Base-by-base conservation (phyloP, 30 jellyfish, hydroid and myxozoan genomes). In the Aurelia sp. region DNA sequence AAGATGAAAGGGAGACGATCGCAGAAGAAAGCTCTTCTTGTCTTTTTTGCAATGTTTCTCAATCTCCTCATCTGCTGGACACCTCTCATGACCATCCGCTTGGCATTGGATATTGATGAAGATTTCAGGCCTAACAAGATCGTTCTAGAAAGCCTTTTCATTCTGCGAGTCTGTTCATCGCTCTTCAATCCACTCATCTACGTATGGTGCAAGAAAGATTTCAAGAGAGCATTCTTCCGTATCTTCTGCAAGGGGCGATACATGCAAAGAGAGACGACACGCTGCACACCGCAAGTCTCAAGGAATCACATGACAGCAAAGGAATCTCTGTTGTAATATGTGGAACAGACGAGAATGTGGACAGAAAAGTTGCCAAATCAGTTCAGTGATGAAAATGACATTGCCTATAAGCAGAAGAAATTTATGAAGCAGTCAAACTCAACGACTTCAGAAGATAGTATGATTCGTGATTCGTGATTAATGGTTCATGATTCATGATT, bases 191-290 rank as follows among this genome's bases (percentile, higher is more conserved):
- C 96, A 4, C 79, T 62, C 19, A 74, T 78, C 8, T 87, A 81
- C 73, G 91, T 78, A 16, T 87, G 96, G 96, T 87, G 87, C 78
- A 87, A 87, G 57, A 77, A 57, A 58, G 96, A 87, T 22, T 87
- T 76, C 90, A 76, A 84, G 55, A 62, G 58, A 27, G 93, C 93
- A 21, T 59, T 84, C 81, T 9, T 44, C 62, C 21, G 51, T 53
- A 22, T 52, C 12, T 19, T 84, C 48, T 84, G 76, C 73, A 59
- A 21, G 23, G 69, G 7, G 0, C 23, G 69, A 21, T 21, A 59
- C 27, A n/a, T n/a, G 23, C 23, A 21, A 30, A n/a, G 47, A 48
- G 66, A 71, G 18, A 47, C 20, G 12, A 47, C 23, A 35, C 33
- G 33, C 33, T 18, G 33, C 13, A 21, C 23, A 11, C 69, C 69